Percentiles rank a stretch among this genome's conserved stretches.
Evolutionary conservation across 2,113 vertebrate species (phyloP).

Genomic region (Grantiella picta): DNA sequence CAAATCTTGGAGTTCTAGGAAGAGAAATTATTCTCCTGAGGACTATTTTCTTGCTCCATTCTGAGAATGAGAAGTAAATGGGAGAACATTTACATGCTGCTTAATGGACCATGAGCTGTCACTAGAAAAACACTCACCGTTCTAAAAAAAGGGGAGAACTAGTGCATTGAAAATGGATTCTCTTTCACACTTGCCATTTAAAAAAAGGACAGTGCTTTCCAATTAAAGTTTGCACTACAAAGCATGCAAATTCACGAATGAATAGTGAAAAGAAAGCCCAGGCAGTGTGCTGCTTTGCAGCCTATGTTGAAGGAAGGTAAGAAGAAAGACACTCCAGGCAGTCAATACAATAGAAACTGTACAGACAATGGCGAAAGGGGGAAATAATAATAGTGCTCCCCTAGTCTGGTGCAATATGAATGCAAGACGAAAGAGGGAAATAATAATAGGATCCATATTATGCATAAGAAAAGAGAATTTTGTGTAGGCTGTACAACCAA

Average conservation of each 20-base stretch:
- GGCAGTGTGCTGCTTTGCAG: neutral
- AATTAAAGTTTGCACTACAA: neutral
- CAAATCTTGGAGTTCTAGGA: neutral
- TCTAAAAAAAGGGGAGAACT: neutral
- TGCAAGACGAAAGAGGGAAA: conserved; percentile 18
- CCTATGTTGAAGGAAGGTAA: neutral
- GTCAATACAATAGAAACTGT: neutral
- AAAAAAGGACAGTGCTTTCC: neutral
- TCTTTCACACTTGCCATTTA: neutral
- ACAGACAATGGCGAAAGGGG: neutral
- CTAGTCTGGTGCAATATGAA: conserved; percentile 12
- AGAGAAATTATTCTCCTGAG: neutral
- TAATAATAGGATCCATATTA: conserved; percentile 29
- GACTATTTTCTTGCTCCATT: neutral
- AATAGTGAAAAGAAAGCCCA: neutral
- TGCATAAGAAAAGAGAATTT: conserved; percentile 20
- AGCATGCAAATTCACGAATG: neutral
- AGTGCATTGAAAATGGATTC: neutral
- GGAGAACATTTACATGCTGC: neutral
- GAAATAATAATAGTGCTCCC: neutral
- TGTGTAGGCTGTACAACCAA: conserved; percentile 6
- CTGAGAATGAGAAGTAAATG: neutral
- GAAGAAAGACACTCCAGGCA: neutral
- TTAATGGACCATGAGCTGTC: neutral
- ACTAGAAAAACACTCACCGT: neutral